Percentiles rank a stretch among this genome's conserved stretches.
Evolutionary conservation across 2,888 invertebrate species (phyloP).

Genomic region (Parascotia fuliginaria): DNA sequence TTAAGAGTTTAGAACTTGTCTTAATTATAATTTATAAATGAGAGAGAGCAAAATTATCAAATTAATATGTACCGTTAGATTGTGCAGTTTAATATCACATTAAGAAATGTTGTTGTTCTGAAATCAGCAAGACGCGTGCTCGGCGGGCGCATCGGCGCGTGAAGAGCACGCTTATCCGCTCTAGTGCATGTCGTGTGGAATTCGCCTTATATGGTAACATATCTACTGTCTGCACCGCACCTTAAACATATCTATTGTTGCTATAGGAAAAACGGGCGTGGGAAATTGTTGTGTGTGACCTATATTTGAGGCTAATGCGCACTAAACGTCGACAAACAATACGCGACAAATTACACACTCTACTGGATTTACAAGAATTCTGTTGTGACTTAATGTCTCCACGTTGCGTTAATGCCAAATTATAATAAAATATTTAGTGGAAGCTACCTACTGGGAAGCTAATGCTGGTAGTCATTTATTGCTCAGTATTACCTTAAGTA

Average conservation of each 20-base stretch:
- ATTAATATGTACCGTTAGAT: constrained; percentile 56
- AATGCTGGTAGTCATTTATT: too few species aligned
- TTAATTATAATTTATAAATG: constrained; percentile 29
- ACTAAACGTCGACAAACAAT: constrained; percentile 21
- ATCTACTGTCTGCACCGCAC: constrained; percentile 49
- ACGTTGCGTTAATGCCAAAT: too few species aligned
- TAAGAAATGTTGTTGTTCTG: constrained; percentile 43
- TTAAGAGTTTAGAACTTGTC: constrained; percentile 41
- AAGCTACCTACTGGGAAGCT: too few species aligned
- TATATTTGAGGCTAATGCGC: constrained; percentile 52
- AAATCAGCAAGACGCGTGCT: constrained; percentile 43
- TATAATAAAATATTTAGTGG: too few species aligned
- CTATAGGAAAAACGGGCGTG: constrained; percentile 58
- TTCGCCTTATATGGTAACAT: constrained; percentile 76
- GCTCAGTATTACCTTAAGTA: too few species aligned
- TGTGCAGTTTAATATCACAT: constrained; percentile 34
- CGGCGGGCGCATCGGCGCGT: constrained; percentile 48
- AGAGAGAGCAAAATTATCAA: constrained; percentile 58
- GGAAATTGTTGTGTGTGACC: constrained; percentile 60
- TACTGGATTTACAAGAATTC: not conserved
- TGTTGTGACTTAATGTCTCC: not conserved
- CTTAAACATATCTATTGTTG: constrained; percentile 52
- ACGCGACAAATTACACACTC: constrained; percentile 31
- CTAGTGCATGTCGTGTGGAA: constrained; percentile 62
- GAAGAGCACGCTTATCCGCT: constrained; percentile 60